These are phyloP conservation scores for Cotesia chilonis DNA, from an alignment of 1,140 invertebrate genomes.

Conservation along the genomic window DNA sequence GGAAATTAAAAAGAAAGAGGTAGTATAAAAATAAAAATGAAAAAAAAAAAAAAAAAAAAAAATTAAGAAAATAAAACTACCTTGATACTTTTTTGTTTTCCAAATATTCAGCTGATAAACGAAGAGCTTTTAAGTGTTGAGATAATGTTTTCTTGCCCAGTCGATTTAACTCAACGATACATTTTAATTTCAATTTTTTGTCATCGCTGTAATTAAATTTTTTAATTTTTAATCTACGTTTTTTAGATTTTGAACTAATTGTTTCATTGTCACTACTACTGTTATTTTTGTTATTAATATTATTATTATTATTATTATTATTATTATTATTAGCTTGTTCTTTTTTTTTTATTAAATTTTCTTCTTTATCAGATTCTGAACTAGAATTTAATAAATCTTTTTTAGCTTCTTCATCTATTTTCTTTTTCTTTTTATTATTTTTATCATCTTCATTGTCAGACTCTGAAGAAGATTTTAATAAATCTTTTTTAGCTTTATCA, in stretches of 20 bases:
- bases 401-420: neutral
- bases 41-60: conserved; percentile 7
- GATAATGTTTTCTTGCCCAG: conserved; percentile 42
- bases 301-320: no score
- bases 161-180: conserved; percentile 43
- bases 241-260: conserved; percentile 27
- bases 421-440: neutral
- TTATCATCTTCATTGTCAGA: conserved; percentile 8
- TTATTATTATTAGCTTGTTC: no score
- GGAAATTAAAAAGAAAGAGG: no score
- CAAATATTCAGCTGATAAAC: conserved; percentile 50
- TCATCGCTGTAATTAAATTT: conserved; percentile 43
- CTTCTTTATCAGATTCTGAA: conserved; percentile 3
- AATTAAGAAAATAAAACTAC: conserved; percentile 36
- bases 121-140: conserved; percentile 44
- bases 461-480: no score
- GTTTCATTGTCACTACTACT: conserved; percentile 14
- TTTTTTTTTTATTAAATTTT: neutral
- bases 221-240: conserved; percentile 28
- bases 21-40: no score
- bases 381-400: neutral
- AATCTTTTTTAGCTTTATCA: neutral
- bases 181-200: conserved; percentile 46
- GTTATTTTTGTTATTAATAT: neutral
- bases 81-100: conserved; percentile 51